Evolutionary conservation across 2,888 invertebrate genomes (phyloP).

Genomic region (Macrosoma leucophasiata): DNA sequence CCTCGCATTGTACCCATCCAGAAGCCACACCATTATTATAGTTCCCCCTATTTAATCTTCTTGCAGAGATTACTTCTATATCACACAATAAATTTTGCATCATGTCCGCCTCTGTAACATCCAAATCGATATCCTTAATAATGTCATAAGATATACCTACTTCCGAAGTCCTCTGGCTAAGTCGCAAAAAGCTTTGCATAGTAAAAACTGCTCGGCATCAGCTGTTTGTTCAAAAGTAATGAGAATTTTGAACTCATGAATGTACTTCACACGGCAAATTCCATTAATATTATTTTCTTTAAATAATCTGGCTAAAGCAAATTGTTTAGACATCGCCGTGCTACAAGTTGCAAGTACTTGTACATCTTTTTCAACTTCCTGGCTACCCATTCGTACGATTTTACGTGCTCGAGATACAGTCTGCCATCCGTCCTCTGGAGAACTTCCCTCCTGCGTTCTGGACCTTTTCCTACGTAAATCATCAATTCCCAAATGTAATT

Average conservation of each 20-base stretch:
- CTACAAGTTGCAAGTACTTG: not conserved
- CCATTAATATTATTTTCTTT: slow-evolving; percentile 12
- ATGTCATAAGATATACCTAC: slow-evolving; percentile 20
- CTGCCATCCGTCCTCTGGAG: slow-evolving; percentile 2
- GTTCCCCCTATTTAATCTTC: slow-evolving; percentile 10
- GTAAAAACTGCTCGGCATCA: slow-evolving; percentile 7
- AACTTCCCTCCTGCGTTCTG: not conserved
- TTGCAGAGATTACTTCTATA: slow-evolving; percentile 6
- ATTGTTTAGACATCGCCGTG: slow-evolving; percentile 13
- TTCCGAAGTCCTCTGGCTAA: slow-evolving; percentile 13
- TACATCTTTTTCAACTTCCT: not conserved
- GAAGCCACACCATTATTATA: not conserved
- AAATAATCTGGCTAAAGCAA: slow-evolving; percentile 20
- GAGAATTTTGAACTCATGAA: slow-evolving; percentile 15
- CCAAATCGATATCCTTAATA: slow-evolving; percentile 17
- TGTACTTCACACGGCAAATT: slow-evolving; percentile 14
- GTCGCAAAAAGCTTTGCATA: slow-evolving; percentile 6
- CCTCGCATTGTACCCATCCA: slow-evolving; percentile 20
- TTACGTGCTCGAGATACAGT: slow-evolving; percentile 1
- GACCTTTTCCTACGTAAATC: not conserved
- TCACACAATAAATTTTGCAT: slow-evolving; percentile 10
- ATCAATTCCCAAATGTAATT: not conserved
- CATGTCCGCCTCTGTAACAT: slow-evolving; percentile 15
- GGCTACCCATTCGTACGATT: not conserved
- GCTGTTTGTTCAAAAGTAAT: slow-evolving; percentile 11